Evolutionary conservation across 2,888 invertebrate genomes (phyloP).

Genomic region (Nebria brevicollis): DNA sequence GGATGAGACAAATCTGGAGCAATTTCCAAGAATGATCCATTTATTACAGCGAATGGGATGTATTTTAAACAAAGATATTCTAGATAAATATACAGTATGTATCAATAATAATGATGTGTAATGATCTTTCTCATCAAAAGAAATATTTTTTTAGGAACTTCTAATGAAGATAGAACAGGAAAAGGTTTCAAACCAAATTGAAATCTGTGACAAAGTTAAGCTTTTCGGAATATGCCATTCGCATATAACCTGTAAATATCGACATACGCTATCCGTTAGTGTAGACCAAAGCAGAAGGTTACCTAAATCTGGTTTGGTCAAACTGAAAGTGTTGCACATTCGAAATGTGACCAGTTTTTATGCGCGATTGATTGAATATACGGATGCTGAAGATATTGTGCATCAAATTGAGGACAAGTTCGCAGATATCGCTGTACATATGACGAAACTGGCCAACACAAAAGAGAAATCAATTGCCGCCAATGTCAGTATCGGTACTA

Average conservation of each 20-base stretch:
- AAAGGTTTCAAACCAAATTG: constrained; percentile 62
- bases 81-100: constrained; percentile 54
- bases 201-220: constrained; percentile 71
- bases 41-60: constrained; percentile 66
- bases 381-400: constrained; percentile 53
- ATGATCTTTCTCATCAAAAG: constrained; percentile 20
- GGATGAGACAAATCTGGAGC: constrained; percentile 69
- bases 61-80: constrained; percentile 59
- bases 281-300: constrained; percentile 67
- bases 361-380: constrained; percentile 67
- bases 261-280: constrained; percentile 71
- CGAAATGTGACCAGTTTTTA: constrained; percentile 72
- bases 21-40: constrained; percentile 70
- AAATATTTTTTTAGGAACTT: constrained; percentile 54
- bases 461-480: constrained; percentile 52
- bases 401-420: constrained; percentile 51
- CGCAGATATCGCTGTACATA: constrained; percentile 52
- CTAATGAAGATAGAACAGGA: constrained; percentile 60
- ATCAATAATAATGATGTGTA: too few relatives aligned
- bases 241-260: constrained; percentile 66
- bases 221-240: constrained; percentile 74
- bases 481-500: constrained; percentile 66
- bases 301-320: constrained; percentile 67
- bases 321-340: constrained; percentile 68
- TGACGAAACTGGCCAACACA: constrained; percentile 53